Base-by-base conservation (phyloP, 2,113 vertebrate species). In the Gambusia affinis region DNA sequence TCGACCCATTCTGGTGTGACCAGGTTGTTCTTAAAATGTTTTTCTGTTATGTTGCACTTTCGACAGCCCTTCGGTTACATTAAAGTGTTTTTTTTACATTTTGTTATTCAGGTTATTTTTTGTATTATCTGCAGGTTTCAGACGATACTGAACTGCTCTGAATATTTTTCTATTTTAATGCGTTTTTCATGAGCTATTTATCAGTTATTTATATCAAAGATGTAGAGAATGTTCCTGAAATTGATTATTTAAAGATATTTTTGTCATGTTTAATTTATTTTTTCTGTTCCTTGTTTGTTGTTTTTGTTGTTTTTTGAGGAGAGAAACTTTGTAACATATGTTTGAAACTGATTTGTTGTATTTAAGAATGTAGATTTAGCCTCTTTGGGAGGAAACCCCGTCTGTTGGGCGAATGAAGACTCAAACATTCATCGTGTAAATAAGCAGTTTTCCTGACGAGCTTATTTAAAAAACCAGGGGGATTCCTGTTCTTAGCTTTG, bases 341-440 rank as follows among this genome's bases (percentile, higher is more conserved):
- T 92, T 94, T 85, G 85, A 91, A 92, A 94, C 93, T 91, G 78
- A 93, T 94, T 96, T 94, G 93, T 90, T 87, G 93, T 95, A 94
- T 95, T 96, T 95, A 94, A 95, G 95, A 96, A 96, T 95, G 95
- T 97, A 97, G 96, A 95, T 91, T 44, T 97, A 97, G 95, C 94
- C 95, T 96, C 94, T 94, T 86, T 92, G 90, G 93, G 94, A 91
- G 88, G 92, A 94, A 91, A 29, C 11, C 22, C 8, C 65, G 5
- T 22, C 22, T 54, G 19, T 11, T 17, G 94, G 93, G 90, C 87
- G 93, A 95, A 88, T 79, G 69, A 92, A 80, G 92, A 93, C 86
- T 90, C 76, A 83, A 87, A 84, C 90, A 84, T 90, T 93, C 88
- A 91, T 91, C 88, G 93, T 97, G 95, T 97, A 96, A 95, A 97